phyloP scores from a whole-genome alignment of 1,140 invertebrate species.

The Platyscapa corneri region DNA sequence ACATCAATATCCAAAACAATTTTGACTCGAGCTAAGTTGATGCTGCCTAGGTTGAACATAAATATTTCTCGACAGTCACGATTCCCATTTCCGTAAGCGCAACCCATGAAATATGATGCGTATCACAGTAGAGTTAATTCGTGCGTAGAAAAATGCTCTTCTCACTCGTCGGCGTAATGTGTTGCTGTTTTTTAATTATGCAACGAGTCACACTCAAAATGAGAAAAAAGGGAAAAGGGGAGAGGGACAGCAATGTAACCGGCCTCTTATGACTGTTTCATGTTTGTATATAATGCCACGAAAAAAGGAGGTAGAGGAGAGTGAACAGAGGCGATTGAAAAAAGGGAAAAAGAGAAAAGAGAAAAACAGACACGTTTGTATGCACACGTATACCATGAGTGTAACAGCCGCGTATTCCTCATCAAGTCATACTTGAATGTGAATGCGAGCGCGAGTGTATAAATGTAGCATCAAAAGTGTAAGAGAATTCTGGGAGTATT shows the following conservation, averaged over 20 bases:
- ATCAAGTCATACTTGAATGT: too few species aligned
- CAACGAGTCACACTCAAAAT: not conserved
- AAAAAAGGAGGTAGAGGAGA: not conserved
- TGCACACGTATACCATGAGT: too few species aligned
- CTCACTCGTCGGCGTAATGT: not conserved
- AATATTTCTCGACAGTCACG: not conserved
- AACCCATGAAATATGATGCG: too few species aligned
- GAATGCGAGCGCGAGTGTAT: not conserved
- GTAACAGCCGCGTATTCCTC: too few species aligned
- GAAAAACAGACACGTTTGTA: not conserved
- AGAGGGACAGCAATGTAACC: not conserved
- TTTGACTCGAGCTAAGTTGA: too few species aligned
- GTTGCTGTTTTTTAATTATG: slow-evolving; percentile 1
- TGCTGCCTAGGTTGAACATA: not conserved
- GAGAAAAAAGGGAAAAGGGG: not conserved
- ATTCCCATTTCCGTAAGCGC: not conserved
- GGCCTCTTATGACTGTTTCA: slow-evolving; percentile 4
- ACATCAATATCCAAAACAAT: too few species aligned
- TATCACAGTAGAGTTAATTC: not conserved
- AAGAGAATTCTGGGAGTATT: not conserved
- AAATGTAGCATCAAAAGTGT: not conserved
- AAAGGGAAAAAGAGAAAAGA: too few species aligned
- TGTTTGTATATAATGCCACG: slow-evolving; percentile 10
- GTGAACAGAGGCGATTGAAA: not conserved
- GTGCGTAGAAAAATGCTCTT: not conserved